Conservation (phyloP, 2,113 vertebrate species). For the Morphnarchus princeps region DNA sequence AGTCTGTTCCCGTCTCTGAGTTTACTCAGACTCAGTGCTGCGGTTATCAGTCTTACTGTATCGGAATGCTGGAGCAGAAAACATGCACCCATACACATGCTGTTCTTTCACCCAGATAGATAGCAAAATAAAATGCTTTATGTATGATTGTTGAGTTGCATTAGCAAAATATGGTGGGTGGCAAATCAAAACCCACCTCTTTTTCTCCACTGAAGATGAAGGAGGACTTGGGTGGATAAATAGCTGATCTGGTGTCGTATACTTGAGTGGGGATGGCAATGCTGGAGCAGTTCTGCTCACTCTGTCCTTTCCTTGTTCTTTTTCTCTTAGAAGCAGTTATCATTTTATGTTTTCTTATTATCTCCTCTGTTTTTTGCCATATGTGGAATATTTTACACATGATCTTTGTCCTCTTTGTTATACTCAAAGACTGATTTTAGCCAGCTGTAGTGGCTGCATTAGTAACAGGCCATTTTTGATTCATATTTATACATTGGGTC, state of each 20-base stretch:
- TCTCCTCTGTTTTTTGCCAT: not conserved
- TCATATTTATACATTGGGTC: not conserved
- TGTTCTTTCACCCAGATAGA: not conserved
- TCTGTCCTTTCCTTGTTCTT: not conserved
- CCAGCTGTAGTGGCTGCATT: not conserved
- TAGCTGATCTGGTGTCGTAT: not conserved
- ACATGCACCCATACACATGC: rapidly evolving
- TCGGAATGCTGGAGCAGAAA: not conserved
- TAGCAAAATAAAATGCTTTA: not conserved
- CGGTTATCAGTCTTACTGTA: not conserved
- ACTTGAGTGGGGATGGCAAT: not conserved
- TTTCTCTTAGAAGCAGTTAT: not conserved
- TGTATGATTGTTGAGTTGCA: not conserved
- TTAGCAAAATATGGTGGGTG: not conserved
- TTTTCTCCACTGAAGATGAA: not conserved
- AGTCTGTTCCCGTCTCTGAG: not conserved
- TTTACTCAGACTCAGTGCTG: not conserved
- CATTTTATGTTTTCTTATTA: not conserved
- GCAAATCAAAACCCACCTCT: not conserved
- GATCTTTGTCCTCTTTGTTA: not conserved
- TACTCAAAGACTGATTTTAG: not conserved
- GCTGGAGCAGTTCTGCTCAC: not conserved
- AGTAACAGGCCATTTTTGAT: not conserved
- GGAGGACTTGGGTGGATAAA: not conserved
- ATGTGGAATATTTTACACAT: not conserved